A percentile compares a stretch with the other conserved stretches of the same genome.
phyloP scores from a whole-genome alignment of 2,113 vertebrate species.

The Tenebrosternarchus preto region DNA sequence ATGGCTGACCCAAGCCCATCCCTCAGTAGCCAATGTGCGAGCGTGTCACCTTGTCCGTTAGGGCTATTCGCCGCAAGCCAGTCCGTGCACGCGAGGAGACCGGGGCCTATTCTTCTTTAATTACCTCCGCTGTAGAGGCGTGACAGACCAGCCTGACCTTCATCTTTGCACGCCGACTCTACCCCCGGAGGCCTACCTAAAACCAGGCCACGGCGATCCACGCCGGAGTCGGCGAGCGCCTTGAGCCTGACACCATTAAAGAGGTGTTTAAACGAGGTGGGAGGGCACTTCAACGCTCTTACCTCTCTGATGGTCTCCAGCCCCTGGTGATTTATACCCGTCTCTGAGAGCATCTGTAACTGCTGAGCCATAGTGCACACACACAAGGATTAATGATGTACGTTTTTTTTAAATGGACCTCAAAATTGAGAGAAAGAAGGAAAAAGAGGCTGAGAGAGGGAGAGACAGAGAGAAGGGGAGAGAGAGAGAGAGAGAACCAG shows the following conservation, averaged over 20 bases:
- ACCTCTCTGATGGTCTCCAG: slow-evolving; percentile 33
- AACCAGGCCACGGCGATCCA: not conserved
- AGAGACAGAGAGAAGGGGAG: slow-evolving; percentile 25
- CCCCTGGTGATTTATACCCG: slow-evolving; percentile 42
- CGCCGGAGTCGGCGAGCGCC: not conserved
- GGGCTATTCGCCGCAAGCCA: slow-evolving; percentile 6
- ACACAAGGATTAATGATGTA: slow-evolving; percentile 43
- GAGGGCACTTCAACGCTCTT: slow-evolving; percentile 28
- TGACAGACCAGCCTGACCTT: not conserved
- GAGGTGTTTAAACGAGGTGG: slow-evolving; percentile 33
- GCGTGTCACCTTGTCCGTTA: not conserved
- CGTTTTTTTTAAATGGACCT: slow-evolving; percentile 64
- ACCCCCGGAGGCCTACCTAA: not conserved
- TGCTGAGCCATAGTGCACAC: not conserved
- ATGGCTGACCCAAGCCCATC: too few relatives aligned
- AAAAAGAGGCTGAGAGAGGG: slow-evolving; percentile 42
- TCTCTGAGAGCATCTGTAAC: slow-evolving; percentile 39
- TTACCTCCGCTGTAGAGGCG: not conserved
- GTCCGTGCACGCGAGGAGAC: slow-evolving; percentile 10
- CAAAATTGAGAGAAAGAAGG: slow-evolving; percentile 1
- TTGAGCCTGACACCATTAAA: slow-evolving; percentile 22
- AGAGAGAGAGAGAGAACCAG: slow-evolving; percentile 40
- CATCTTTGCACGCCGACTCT: not conserved
- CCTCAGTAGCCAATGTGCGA: not conserved
- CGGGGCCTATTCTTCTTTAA: not conserved